Conservation (phyloP, 2,113 vertebrate genomes). For the Neodontobutis hainanensis region DNA sequence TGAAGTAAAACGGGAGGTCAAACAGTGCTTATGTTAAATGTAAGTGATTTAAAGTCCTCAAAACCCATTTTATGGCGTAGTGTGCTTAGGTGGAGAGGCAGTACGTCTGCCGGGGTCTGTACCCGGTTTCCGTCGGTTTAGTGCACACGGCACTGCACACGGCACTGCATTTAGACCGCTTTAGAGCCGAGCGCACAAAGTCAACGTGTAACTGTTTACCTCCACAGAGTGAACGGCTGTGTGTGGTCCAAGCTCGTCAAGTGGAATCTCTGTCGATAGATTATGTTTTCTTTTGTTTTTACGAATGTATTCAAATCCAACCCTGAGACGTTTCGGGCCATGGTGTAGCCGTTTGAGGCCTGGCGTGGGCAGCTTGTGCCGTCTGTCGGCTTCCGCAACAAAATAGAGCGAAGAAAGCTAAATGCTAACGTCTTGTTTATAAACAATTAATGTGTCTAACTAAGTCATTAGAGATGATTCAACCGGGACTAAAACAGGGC, state of each 20-base stretch:
- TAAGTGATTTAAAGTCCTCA: neutral
- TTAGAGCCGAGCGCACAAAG: conserved; percentile 69
- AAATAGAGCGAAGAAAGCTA: too few species aligned
- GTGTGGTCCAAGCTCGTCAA: neutral
- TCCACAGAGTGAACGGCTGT: conserved; percentile 10
- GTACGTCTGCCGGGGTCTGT: neutral
- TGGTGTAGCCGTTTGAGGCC: conserved; percentile 12
- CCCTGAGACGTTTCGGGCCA: fast-evolving
- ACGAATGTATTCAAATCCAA: neutral
- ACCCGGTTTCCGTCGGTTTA: conserved; percentile 45
- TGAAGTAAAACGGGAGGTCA: neutral
- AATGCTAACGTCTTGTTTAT: conserved; percentile 28
- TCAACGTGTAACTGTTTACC: conserved; percentile 70
- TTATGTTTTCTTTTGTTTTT: neutral
- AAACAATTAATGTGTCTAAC: too few species aligned
- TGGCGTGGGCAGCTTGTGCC: conserved; percentile 17
- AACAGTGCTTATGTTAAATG: fast-evolving
- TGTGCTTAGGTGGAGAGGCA: fast-evolving
- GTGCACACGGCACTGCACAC: conserved; percentile 79
- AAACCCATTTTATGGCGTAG: fast-evolving
- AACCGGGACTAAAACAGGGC: too few species aligned
- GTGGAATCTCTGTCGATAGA: fast-evolving
- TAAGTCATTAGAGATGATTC: conserved; percentile 11
- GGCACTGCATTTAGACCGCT: conserved; percentile 52
- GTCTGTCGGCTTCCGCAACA: conserved; percentile 8